Evolutionary conservation across 35 echinoderm and acorn worm genomes (phyloP).

Genomic region (Amphiura filiformis): DNA sequence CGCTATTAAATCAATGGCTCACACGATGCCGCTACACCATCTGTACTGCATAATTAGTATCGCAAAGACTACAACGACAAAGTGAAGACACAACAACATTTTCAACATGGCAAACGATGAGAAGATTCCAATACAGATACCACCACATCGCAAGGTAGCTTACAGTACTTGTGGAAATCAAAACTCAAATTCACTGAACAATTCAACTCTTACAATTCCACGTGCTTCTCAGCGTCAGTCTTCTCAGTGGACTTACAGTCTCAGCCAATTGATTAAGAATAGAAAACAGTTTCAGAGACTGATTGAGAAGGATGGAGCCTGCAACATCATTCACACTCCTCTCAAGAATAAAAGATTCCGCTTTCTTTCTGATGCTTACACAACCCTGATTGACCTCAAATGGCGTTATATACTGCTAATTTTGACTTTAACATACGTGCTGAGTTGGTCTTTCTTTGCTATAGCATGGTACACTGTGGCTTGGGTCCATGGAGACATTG

Average conservation of each 20-base stretch:
- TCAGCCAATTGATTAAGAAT: constrained; percentile 56
- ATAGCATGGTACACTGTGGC: constrained; percentile 81
- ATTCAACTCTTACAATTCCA: neutral
- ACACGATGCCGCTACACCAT: too few species aligned
- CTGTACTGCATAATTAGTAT: too few species aligned
- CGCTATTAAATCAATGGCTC: too few species aligned
- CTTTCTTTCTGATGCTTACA: constrained; percentile 81
- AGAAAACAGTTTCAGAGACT: constrained; percentile 84
- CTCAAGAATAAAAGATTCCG: constrained; percentile 56
- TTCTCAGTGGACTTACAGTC: constrained; percentile 76
- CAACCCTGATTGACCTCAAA: constrained; percentile 82
- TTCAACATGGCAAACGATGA: too few species aligned
- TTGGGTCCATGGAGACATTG: constrained; percentile 60
- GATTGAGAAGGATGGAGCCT: constrained; percentile 75
- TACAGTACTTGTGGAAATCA: too few species aligned
- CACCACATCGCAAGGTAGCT: too few species aligned
- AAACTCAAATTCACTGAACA: too few species aligned
- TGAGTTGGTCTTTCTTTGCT: constrained; percentile 90
- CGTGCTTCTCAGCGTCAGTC: constrained; percentile 38
- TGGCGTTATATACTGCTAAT: constrained; percentile 78
- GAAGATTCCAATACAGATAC: too few species aligned
- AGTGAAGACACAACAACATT: too few species aligned
- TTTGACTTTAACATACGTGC: constrained; percentile 81
- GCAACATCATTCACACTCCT: constrained; percentile 75
- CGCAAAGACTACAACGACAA: too few species aligned